These are phyloP conservation scores for Perdita meconis DNA, from an alignment of 2,888 invertebrate species.

Conservation along the genomic window DNA sequence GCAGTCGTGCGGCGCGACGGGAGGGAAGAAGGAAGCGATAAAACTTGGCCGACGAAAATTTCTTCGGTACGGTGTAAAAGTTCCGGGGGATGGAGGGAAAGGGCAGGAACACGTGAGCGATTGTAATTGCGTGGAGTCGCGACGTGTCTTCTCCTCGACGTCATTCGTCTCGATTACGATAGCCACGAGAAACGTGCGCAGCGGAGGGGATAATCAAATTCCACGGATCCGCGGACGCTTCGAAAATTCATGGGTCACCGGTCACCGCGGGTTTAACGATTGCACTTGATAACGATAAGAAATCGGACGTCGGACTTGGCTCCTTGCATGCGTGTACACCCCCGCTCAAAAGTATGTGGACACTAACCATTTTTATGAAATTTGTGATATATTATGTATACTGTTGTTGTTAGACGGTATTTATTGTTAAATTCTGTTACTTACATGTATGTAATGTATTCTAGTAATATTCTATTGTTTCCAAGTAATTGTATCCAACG, in stretches of 20 bases:
- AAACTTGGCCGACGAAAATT: slow-evolving; percentile 48
- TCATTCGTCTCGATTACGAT: slow-evolving; percentile 19
- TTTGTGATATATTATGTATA: too few relatives aligned
- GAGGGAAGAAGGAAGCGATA: slow-evolving; percentile 34
- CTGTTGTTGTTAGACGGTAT: too few relatives aligned
- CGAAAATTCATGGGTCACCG: slow-evolving; percentile 43
- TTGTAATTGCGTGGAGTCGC: slow-evolving; percentile 33
- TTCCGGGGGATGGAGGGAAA: too few relatives aligned
- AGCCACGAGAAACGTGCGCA: neutral
- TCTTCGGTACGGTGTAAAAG: slow-evolving; percentile 44
- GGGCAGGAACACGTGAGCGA: slow-evolving; percentile 20
- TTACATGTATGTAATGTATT: too few relatives aligned
- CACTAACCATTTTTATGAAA: too few relatives aligned
- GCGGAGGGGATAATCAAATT: slow-evolving; percentile 52
- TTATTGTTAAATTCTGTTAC: too few relatives aligned
- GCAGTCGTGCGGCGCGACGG: neutral
- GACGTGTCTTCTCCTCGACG: slow-evolving; percentile 11
- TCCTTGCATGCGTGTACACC: too few relatives aligned
- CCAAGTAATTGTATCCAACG: too few relatives aligned
- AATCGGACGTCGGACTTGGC: neutral
- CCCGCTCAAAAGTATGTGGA: too few relatives aligned
- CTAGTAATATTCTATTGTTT: too few relatives aligned
- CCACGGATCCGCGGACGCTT: slow-evolving; percentile 59
- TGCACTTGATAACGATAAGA: slow-evolving; percentile 42
- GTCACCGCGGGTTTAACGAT: slow-evolving; percentile 50